Base-by-base conservation (phyloP, 2,797 vertebrate species). In the Sparus aurata region DNA sequence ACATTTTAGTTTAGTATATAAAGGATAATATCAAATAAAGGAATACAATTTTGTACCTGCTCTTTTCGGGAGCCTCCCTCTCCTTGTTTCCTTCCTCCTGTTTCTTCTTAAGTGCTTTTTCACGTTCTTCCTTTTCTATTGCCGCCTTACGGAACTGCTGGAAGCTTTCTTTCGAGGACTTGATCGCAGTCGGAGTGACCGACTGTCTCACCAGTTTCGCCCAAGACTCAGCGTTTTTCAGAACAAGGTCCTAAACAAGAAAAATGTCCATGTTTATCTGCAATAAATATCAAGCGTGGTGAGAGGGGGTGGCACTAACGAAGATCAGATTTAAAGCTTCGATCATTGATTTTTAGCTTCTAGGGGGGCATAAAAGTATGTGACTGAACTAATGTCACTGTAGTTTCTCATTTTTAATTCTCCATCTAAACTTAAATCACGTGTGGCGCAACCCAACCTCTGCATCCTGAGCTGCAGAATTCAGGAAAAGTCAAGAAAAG, bases 221-320 rank as follows among this genome's bases (percentile, higher is more conserved):
- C 98, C 98, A 99, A 22, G 96, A 97, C 78, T 95, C 93, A 1
- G 88, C 92, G 74, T 96, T 96, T 92, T 96, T 97, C 67, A 96
- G 70, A 72, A 95, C 93, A 79, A 96, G 91, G 53, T 96, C 96
- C 98, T 99, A 80, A 80, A 86, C 50, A 25, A 60, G 15, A 81
- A 1, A 83, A 50, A 67, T 15, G 2, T 46, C 16, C 3, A 23
- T 38, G 25, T 70, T 77, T 3, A 63, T 34, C 41, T 61, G 11
- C 22, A 50, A 18, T 62, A 2, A 0, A 4, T 63, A 20, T 54
- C 7, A 59, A 66, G 50, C 27, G 1, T 0, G 20, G 17, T 2
- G 6, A 30, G 46, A 12, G 12, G 1, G 4, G 18, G 1, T 3
- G 3, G 20, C 47, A 66, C 3, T 22, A 22, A 66, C 3, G 20